These are phyloP conservation scores for Neomorphus geoffroyi DNA, from an alignment of 2,797 vertebrate genomes.

Conservation along the genomic window DNA sequence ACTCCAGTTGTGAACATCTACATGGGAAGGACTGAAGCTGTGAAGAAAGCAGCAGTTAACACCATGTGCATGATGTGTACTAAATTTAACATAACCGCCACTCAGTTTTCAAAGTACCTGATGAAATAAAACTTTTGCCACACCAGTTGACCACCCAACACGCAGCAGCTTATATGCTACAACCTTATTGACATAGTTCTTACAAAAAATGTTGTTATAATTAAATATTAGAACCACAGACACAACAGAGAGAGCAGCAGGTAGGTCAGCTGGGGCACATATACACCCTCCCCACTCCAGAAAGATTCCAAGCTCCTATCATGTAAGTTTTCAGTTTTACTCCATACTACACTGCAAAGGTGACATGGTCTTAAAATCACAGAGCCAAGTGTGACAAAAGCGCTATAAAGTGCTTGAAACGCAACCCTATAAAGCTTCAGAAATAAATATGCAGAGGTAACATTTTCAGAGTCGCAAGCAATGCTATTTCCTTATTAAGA, in stretches of 20 bases:
- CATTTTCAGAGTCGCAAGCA: background rate
- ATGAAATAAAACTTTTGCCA: background rate
- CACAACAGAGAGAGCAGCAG: background rate
- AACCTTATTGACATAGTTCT: background rate
- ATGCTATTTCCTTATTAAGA: background rate
- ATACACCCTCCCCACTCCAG: background rate
- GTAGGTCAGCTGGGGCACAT: accelerated
- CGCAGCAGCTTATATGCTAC: background rate
- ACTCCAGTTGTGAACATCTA: background rate
- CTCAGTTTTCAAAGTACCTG: background rate
- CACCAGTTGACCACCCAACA: background rate
- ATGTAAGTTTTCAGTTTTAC: background rate
- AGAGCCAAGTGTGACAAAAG: background rate
- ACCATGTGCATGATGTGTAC: background rate
- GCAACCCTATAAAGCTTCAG: background rate
- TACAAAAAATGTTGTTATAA: background rate
- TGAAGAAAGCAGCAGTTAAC: background rate
- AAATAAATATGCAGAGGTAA: background rate
- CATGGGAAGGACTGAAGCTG: background rate
- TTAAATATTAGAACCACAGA: background rate
- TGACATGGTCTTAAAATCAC: background rate
- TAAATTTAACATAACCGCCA: background rate
- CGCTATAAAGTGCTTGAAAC: background rate
- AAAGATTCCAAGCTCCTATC: background rate
- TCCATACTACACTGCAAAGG: background rate